Conservation (phyloP, 2,113 vertebrate genomes). For the Platycercus adscitus region DNA sequence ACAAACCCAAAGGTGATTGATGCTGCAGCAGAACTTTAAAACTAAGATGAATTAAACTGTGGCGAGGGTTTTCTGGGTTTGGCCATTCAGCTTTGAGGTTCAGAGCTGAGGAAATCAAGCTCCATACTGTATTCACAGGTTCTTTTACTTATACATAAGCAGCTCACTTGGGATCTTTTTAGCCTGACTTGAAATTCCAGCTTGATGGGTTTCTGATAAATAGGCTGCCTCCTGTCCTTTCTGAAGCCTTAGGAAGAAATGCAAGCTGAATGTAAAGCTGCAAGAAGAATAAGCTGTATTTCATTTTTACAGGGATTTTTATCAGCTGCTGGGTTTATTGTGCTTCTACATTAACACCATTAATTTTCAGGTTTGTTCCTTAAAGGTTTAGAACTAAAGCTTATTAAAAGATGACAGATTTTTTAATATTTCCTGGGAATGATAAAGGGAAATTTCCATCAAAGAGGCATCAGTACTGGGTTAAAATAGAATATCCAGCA, state of each 20-base stretch:
- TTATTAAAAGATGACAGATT: not conserved
- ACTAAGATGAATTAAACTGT: not conserved
- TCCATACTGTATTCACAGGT: not conserved
- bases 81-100: not conserved
- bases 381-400: not conserved
- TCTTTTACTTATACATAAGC: not conserved
- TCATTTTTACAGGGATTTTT: not conserved
- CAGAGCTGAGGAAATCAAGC: not conserved
- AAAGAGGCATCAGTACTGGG: not conserved
- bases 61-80: not conserved
- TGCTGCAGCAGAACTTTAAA: not conserved
- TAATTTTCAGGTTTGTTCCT: not conserved
- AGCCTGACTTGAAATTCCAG: not conserved
- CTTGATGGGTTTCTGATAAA: conserved; percentile 8
- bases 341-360: not conserved
- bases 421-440: not conserved
- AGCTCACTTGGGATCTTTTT: not conserved
- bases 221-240: not conserved
- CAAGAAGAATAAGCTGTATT: not conserved
- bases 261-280: not conserved
- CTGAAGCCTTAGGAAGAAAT: not conserved
- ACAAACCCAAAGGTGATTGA: not conserved
- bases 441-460: not conserved
- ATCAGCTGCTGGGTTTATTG: not conserved
- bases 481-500: not conserved